Evolutionary conservation across 23 tunicate genomes (phyloP).

Genomic region (Halocynthia roretzi): DNA sequence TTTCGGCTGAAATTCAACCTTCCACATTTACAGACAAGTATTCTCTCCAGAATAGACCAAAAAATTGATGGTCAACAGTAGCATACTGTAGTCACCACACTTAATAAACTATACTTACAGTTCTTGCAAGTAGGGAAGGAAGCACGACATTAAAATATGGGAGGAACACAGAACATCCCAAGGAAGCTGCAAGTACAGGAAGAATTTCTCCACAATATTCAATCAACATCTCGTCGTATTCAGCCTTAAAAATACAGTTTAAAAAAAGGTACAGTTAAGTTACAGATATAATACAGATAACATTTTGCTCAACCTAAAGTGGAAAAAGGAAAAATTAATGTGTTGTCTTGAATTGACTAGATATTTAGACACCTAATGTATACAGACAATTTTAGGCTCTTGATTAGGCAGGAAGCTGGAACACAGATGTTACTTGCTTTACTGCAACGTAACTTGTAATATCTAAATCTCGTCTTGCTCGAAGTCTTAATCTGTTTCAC

Average conservation of each 20-base stretch:
- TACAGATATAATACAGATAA: not conserved
- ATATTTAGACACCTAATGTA: not conserved
- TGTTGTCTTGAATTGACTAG: not conserved
- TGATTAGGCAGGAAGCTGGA: too few species aligned
- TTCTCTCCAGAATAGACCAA: too few species aligned
- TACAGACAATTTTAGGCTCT: too few species aligned
- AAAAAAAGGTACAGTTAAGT: not conserved
- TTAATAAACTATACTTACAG: slow-evolving; percentile 26
- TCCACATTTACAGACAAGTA: too few species aligned
- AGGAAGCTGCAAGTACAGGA: slow-evolving; percentile 49
- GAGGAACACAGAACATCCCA: slow-evolving; percentile 34
- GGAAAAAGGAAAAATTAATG: not conserved
- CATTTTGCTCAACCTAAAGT: too few species aligned
- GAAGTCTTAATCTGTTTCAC: too few species aligned
- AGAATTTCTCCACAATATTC: slow-evolving; percentile 90
- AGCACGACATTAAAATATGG: slow-evolving; percentile 55
- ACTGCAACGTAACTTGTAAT: too few species aligned
- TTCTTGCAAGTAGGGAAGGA: slow-evolving; percentile 48
- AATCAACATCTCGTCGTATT: slow-evolving; percentile 91
- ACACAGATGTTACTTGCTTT: too few species aligned
- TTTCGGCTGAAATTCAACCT: too few species aligned
- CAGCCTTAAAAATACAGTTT: slow-evolving; percentile 72
- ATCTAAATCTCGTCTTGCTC: too few species aligned
- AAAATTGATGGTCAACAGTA: not conserved
- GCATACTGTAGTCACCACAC: not conserved